Evolutionary conservation across 30 jellyfish, hydroid and myxozoan genomes (phyloP).

Genomic region (Aurelia sp.): DNA sequence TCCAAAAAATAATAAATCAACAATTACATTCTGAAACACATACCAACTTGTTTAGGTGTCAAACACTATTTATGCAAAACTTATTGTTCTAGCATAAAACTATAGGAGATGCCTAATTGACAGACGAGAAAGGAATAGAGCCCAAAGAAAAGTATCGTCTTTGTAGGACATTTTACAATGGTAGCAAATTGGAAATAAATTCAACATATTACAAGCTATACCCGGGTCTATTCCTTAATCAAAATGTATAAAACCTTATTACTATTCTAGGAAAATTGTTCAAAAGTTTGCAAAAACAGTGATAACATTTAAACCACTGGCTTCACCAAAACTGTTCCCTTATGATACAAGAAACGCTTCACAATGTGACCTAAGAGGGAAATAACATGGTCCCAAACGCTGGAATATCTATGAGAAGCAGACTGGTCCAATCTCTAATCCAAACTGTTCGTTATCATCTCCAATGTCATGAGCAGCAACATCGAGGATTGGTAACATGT

Average conservation of each 20-base stretch:
- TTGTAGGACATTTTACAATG: too few relatives aligned
- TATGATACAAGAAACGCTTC: slow-evolving; percentile 42
- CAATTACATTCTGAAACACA: too few relatives aligned
- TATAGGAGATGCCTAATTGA: too few relatives aligned
- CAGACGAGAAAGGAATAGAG: too few relatives aligned
- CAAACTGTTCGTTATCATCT: slow-evolving; percentile 84
- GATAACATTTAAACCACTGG: not conserved
- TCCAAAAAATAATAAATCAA: too few relatives aligned
- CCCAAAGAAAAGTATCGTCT: too few relatives aligned
- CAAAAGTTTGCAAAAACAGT: not conserved
- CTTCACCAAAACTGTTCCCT: slow-evolving; percentile 39
- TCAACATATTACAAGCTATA: not conserved
- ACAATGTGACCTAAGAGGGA: slow-evolving; percentile 25
- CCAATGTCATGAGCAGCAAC: slow-evolving; percentile 89
- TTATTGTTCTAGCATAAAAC: too few relatives aligned
- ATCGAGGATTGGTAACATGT: slow-evolving; percentile 83
- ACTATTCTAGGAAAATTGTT: not conserved
- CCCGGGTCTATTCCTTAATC: not conserved
- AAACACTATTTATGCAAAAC: too few relatives aligned
- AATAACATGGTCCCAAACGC: slow-evolving; percentile 23
- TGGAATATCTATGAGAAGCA: slow-evolving; percentile 77
- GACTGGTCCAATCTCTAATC: slow-evolving; percentile 89
- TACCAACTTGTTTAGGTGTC: too few relatives aligned
- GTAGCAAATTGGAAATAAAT: not conserved
- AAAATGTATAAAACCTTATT: not conserved